These are phyloP conservation scores for Clarias magur DNA, from an alignment of 2,113 vertebrate species.

Conservation along the genomic window DNA sequence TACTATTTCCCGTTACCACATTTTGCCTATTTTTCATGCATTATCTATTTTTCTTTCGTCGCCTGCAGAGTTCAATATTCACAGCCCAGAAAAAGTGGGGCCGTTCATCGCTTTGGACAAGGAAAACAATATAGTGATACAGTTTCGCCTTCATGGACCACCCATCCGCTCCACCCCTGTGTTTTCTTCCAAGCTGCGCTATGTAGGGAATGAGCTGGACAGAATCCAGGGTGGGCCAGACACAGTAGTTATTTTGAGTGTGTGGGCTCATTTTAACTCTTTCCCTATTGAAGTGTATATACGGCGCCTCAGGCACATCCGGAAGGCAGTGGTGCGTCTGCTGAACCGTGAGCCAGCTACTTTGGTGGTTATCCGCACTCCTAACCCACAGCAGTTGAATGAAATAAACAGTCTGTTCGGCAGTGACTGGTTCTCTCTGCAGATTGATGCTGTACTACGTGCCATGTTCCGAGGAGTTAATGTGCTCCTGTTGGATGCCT, in stretches of 20 bases:
- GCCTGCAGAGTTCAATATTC: slow-evolving; percentile 83
- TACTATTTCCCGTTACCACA: neutral
- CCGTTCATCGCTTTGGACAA: slow-evolving; percentile 90
- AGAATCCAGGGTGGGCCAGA: too few species aligned
- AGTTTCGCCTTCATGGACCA: slow-evolving; percentile 89
- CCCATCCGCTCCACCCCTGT: slow-evolving; percentile 90
- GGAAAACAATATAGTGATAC: slow-evolving; percentile 82
- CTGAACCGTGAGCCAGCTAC: too few species aligned
- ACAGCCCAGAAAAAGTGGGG: slow-evolving; percentile 87
- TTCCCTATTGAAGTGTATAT: too few species aligned
- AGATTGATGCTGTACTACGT: slow-evolving; percentile 84
- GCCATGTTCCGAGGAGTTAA: slow-evolving; percentile 89
- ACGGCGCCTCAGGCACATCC: too few species aligned
- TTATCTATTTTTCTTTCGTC: neutral
- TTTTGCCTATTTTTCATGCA: too few species aligned
- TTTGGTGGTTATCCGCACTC: too few species aligned
- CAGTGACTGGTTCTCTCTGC: slow-evolving; percentile 94
- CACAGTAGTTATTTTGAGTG: too few species aligned
- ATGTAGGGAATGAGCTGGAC: too few species aligned
- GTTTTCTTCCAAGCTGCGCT: slow-evolving; percentile 66
- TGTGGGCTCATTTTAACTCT: too few species aligned
- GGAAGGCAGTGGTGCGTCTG: too few species aligned
- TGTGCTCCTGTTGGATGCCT: slow-evolving; percentile 89
- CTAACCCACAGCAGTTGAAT: slow-evolving; percentile 85
- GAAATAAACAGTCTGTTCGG: slow-evolving; percentile 89